Base-by-base conservation (phyloP, 92 coral and sea anemone species). In the Palythoa caribaeorum region DNA sequence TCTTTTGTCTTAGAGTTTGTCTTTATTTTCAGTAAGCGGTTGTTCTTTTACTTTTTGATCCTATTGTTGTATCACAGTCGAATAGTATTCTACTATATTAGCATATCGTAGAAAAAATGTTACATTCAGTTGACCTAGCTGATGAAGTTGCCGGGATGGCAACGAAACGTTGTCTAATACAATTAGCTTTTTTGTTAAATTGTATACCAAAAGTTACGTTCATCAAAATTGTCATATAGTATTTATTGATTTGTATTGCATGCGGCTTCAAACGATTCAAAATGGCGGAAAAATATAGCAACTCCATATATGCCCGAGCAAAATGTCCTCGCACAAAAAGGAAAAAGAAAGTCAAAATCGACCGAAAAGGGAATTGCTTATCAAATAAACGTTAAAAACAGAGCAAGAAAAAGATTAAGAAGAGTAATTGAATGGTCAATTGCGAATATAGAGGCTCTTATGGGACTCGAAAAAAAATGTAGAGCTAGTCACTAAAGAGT, bases 361-460 rank as follows among this genome's bases (percentile, higher is more conserved):
- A 77, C 88, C 10, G 79, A 92, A 54, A 88, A 72, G 38, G 85
- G 88, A 48, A 89, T 88, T 15, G 76, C 79, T 9, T 92, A 84
- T 63, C 83, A 77, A 38, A 57, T 92, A 75, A 60, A 40, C 36
- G 90, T 84, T 74, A 55, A 77, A 37, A 75, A 5, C 48, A 53
- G 73, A 19, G 79, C 89, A 38, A 50, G 92, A 85, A 88, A 92
- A 44, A 80, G 65, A 55, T 73, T 71, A 9, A 88, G 63, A 54
- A 70, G 89, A 75, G 89, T 88, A 83, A 75, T 91, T 28, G 77
- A 83, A 55, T 69, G 85, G 2, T 76, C 51, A 79, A 68, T 88
- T 63, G 78, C 88, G 20, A 83, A 87, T 62, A 69, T 91, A 66
- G 75, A 40, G 73, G 80, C 91, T 14, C 88, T 80, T 54, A 77